These are phyloP conservation scores for Notodonta dromedarius DNA, from an alignment of 2,888 invertebrate genomes.

Conservation along the genomic window DNA sequence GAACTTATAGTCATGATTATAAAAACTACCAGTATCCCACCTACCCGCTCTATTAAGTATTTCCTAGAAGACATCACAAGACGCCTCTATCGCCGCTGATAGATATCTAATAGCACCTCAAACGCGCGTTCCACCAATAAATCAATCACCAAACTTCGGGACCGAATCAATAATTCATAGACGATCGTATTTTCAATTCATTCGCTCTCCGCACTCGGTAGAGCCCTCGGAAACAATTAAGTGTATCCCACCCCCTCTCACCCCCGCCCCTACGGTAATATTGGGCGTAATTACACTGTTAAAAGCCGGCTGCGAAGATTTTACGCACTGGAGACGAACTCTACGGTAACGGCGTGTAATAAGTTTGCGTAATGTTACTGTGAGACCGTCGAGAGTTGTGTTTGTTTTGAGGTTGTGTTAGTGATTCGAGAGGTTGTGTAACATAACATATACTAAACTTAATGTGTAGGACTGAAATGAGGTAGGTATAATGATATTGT, in stretches of 20 bases:
- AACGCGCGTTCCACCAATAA: conserved; percentile 26
- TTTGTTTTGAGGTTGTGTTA: background rate
- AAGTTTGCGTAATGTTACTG: conserved; percentile 47
- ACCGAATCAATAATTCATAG: conserved; percentile 63
- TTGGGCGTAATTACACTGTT: conserved; percentile 74
- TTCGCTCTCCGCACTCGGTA: conserved; percentile 43
- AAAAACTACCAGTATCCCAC: background rate
- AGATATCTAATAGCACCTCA: conserved; percentile 6
- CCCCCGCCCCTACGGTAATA: conserved; percentile 48
- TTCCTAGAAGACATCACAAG: background rate
- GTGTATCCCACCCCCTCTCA: conserved; percentile 42
- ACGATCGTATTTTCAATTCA: conserved; percentile 57
- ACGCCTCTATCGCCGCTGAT: background rate
- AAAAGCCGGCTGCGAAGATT: conserved; percentile 68
- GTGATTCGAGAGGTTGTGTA: background rate
- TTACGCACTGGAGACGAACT: conserved; percentile 68
- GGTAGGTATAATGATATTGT: too few relatives aligned
- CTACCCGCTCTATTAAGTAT: background rate
- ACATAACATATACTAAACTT: conserved; percentile 5
- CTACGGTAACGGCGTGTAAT: conserved; percentile 57
- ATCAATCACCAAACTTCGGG: conserved; percentile 42
- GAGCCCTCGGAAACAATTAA: conserved; percentile 70
- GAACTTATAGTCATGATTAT: background rate
- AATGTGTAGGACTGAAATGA: too few relatives aligned
- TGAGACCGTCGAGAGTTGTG: conserved; percentile 13